phyloP scores from a whole-genome alignment of 1,140 invertebrate species.

The Pseudobourletiella spinata region DNA sequence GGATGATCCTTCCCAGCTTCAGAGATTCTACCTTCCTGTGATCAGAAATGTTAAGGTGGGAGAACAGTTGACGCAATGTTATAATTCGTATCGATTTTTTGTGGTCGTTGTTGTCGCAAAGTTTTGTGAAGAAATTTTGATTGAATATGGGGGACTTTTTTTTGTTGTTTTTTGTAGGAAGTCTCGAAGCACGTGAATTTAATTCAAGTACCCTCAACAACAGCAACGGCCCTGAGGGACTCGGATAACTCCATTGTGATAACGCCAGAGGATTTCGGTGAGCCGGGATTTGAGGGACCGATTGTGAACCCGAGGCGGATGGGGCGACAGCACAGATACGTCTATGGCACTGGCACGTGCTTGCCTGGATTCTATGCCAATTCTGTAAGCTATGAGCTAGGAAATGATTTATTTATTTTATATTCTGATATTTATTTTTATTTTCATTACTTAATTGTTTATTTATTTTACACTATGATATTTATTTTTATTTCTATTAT shows the following conservation, averaged over 20 bases:
- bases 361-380: slow-evolving; percentile 38
- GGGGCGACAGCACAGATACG: slow-evolving; percentile 41
- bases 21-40: slow-evolving; percentile 40
- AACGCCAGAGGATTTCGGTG: slow-evolving; percentile 25
- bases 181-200: slow-evolving; percentile 30
- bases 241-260: slow-evolving; percentile 34
- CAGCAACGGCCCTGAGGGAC: slow-evolving; percentile 31
- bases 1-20: slow-evolving; percentile 32
- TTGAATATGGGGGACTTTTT: no score
- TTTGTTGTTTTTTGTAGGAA: slow-evolving; percentile 21
- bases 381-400: slow-evolving; percentile 32
- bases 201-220: slow-evolving; percentile 20
- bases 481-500: not conserved
- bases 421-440: not conserved
- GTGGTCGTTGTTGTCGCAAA: not conserved
- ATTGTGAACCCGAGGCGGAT: slow-evolving; percentile 39
- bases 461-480: not conserved
- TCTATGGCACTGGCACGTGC: slow-evolving; percentile 42
- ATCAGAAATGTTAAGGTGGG: slow-evolving; percentile 35
- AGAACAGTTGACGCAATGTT: not conserved
- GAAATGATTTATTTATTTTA: no score
- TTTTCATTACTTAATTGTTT: slow-evolving; percentile 1
- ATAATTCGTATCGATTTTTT: not conserved
- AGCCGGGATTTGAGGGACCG: slow-evolving; percentile 38
- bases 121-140: not conserved